Base-by-base conservation (phyloP, 2,113 vertebrate species). In the Silurus asotus region DNA sequence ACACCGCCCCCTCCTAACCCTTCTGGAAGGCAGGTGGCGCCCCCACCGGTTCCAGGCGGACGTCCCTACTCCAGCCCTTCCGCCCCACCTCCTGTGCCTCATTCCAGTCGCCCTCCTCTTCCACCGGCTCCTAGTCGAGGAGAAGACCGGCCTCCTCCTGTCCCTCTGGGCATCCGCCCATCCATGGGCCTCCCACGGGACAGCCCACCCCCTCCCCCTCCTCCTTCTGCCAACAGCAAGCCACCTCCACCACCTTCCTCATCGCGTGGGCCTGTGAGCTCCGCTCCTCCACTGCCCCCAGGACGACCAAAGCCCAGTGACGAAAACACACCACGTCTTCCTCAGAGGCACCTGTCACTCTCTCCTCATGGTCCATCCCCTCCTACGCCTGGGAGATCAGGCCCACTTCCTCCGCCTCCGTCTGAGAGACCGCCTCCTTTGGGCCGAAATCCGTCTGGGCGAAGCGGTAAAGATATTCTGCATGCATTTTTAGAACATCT, bases 381-480 rank as follows among this genome's bases (percentile, higher is more conserved):
- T 0, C 84, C 95, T 3, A 72, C 56, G n/a, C 93, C 93, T 0
- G 92, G 92, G 2, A 96, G 97, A 0, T 85, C 95, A 0, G 97
- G 96, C 20, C 96, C 96, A 23, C 96, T 97, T 28, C 97, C 96
- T 56, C 97, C 96, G 0, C 97, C 97, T 11, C 97, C 83, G 10
- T 94, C 90, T 8, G 97, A 97, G 92, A 96, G 97, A 10, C 97
- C 97, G 0, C 97, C 98, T 0, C 93, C 97, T 62, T 94, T 97
- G 0, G 94, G 96, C 76, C 94, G 96, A 89, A 97, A 95, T 86
- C 95, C 96, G 0, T 93, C 96, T 0, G 90, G 93, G 81, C 95
- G 97, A 83, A 89, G 97, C 94, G 97, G 98, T 99, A 94, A 7
- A 90, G 28, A 90, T 56, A 15, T 58, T 28, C 56, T 23, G 20